These are phyloP conservation scores for Montipora capricornis DNA, from an alignment of 64 coral and sea anemone species.

Conservation along the genomic window DNA sequence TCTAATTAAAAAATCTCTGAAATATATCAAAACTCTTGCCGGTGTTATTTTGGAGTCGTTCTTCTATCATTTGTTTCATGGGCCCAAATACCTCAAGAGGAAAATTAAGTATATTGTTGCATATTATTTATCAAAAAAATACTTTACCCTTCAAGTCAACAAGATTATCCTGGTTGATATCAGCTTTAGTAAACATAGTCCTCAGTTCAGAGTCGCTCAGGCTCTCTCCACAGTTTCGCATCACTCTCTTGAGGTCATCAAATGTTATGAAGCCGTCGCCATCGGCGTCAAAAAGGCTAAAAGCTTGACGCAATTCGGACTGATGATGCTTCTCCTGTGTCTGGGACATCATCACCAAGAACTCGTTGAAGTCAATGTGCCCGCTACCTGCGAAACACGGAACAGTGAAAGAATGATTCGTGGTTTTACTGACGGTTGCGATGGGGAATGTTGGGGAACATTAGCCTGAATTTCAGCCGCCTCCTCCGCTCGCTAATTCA, in stretches of 20 bases:
- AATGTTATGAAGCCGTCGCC: conserved; percentile 27
- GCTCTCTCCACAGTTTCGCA: conserved; percentile 48
- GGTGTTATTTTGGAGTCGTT: too few relatives aligned
- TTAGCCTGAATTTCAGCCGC: too few relatives aligned
- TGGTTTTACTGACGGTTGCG: not conserved
- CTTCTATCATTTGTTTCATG: too few relatives aligned
- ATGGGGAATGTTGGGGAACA: not conserved
- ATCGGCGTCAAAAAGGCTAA: conserved; percentile 47
- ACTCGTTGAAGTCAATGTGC: conserved; percentile 52
- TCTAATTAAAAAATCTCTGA: too few relatives aligned
- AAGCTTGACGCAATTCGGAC: conserved; percentile 38
- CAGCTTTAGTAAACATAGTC: conserved; percentile 49
- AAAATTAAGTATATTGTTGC: too few relatives aligned
- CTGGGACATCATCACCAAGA: conserved; percentile 38
- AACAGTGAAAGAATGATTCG: not conserved
- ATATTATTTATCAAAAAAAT: not conserved
- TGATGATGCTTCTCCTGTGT: conserved; percentile 3
- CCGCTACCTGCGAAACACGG: not conserved
- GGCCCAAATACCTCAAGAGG: too few relatives aligned
- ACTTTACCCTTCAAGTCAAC: conserved; percentile 57
- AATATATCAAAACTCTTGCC: too few relatives aligned
- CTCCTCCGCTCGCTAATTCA: too few relatives aligned
- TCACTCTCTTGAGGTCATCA: conserved; percentile 48
- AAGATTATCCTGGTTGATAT: conserved; percentile 58
- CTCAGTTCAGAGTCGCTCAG: conserved; percentile 12